Evolutionary conservation across 2,888 invertebrate species (phyloP), one percentile per base, ranked within the genome.

Genomic region (Callinectes sapidus): DNA sequence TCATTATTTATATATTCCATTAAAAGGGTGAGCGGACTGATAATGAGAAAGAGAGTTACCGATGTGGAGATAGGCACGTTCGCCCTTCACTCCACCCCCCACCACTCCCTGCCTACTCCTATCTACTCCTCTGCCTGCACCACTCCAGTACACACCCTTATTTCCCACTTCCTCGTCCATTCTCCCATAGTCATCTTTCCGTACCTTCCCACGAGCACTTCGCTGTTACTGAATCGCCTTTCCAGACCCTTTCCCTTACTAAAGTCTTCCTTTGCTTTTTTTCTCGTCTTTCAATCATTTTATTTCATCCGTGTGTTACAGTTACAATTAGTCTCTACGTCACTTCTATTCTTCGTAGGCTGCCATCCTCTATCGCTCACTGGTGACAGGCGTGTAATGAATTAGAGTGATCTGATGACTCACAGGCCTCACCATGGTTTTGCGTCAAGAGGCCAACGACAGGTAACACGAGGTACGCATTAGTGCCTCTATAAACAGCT

Each of bases 1-100:
- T 71, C 71, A 28, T 71, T 71, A 71, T 71, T 71, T 71, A 71
- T 71, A 71, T 10, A 28, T 71, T 71, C 28, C 71, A 71, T 71
- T 71, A 71, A 71, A 71, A 71, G 71, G 71, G 71, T 71, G 71
- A 71, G 71, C 71, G 28, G 71, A 71, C 71, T 71, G 71, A 71
- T 71, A 71, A 71, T 71, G 71, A 71, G 71, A 28, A 71, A 71
- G 71, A 71, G 61, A 61, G 61, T 61, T n/a, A 28, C 71, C 71
- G 71, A 71, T 71, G 71, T 10, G 71, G 28, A 71, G 71, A 71
- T 71, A 71, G 71, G 71, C 71, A 71, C 71, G 71, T 71, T 71
- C 71, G n/a, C 10, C 71, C 71, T 71, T 71, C 71, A 13, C 28
- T 71, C 71, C 71, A 61, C 2, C 18, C 18, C 71, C n/a, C 28